These are phyloP conservation scores for Agraylea sexmaculata DNA, from an alignment of 1,140 invertebrate species.

Conservation along the genomic window DNA sequence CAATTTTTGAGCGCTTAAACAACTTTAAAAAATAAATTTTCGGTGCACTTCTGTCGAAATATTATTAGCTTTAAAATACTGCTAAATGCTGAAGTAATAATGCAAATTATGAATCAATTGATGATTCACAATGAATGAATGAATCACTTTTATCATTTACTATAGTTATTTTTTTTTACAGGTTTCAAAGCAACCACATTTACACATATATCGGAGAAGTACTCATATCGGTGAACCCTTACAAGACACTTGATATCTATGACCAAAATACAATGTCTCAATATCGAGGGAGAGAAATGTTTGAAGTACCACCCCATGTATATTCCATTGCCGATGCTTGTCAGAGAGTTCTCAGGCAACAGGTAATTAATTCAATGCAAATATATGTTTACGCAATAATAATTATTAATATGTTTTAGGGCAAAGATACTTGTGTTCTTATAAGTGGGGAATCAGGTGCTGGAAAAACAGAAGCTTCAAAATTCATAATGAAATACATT, in stretches of 20 bases:
- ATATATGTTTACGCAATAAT: not conserved
- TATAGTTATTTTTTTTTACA: conserved; percentile 38
- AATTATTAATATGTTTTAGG: conserved; percentile 25
- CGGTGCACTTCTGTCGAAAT: too few relatives aligned
- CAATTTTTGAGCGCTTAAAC: too few relatives aligned
- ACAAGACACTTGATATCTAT: conserved; percentile 77
- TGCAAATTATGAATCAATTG: too few relatives aligned
- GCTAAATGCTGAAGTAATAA: too few relatives aligned
- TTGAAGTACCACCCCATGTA: conserved; percentile 89
- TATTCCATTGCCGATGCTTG: conserved; percentile 90
- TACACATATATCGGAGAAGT: conserved; percentile 94
- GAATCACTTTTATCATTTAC: not conserved
- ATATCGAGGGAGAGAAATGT: conserved; percentile 81
- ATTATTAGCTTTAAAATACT: too few relatives aligned
- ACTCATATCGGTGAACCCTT: conserved; percentile 85
- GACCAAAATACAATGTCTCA: conserved; percentile 64
- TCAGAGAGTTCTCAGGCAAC: conserved; percentile 84
- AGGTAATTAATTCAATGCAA: conserved; percentile 25
- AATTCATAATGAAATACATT: conserved; percentile 99
- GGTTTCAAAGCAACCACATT: conserved; percentile 78
- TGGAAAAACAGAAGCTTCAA: conserved; percentile 96
- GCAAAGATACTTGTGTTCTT: conserved; percentile 89
- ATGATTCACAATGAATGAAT: too few relatives aligned
- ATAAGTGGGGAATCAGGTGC: conserved; percentile 94
- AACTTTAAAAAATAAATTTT: too few relatives aligned